Evolutionary conservation across 2,888 invertebrate genomes (phyloP).

Genomic region (Trachelus iudaicus): DNA sequence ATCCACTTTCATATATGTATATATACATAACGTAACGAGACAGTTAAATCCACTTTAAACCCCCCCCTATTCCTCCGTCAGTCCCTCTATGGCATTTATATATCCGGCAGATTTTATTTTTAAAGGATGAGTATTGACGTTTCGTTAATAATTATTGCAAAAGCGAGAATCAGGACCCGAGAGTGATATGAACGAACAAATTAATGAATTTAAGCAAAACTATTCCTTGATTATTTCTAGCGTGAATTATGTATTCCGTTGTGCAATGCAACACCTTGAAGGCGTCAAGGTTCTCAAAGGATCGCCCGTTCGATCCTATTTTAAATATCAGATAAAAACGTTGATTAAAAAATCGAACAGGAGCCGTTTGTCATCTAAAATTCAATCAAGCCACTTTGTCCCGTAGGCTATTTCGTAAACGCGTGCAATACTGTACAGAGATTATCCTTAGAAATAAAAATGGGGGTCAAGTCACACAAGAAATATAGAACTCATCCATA

Average conservation of each 20-base stretch:
- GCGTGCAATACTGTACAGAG: no score
- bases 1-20: not conserved
- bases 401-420: not conserved
- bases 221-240: not conserved
- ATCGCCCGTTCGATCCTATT: slow-evolving; percentile 18
- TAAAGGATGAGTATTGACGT: not conserved
- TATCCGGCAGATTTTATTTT: not conserved
- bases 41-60: not conserved
- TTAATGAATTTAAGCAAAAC: not conserved
- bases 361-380: slow-evolving; percentile 33
- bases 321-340: slow-evolving; percentile 43
- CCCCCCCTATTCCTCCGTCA: not conserved
- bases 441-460: no score
- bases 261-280: not conserved
- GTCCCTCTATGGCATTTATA: not conserved
- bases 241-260: not conserved
- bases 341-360: slow-evolving; percentile 21
- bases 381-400: slow-evolving; percentile 37
- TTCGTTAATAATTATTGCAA: not conserved
- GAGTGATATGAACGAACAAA: not conserved
- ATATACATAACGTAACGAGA: not conserved
- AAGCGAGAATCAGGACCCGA: not conserved
- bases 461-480: no score
- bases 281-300: not conserved
- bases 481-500: not conserved